phyloP scores from a whole-genome alignment of 2,797 vertebrate species.

The Peromyscus aztecus region DNA sequence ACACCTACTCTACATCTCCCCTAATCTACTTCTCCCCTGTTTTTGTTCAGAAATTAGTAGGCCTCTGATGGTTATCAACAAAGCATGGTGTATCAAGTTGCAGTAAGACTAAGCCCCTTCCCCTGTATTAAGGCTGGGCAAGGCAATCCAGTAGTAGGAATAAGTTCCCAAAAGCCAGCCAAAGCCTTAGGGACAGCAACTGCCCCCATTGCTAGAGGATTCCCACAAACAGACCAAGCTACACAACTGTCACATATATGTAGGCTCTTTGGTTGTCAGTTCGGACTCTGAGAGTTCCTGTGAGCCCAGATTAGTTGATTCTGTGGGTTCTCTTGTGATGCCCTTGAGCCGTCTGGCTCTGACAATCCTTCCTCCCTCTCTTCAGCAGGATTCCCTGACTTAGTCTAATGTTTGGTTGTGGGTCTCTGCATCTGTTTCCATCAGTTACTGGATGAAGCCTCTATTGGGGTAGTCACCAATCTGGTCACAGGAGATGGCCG shows the following conservation, averaged over 20 bases:
- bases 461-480: too few relatives aligned
- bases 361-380: background rate
- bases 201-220: background rate
- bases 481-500: too few relatives aligned
- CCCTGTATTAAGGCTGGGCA: background rate
- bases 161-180: background rate
- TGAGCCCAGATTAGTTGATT: background rate
- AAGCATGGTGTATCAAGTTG: background rate
- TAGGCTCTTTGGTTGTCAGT: background rate
- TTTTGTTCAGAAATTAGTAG: background rate
- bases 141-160: background rate
- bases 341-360: background rate
- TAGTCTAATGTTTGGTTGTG: too few relatives aligned
- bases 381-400: background rate
- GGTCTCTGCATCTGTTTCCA: too few relatives aligned
- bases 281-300: background rate
- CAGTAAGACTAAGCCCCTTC: background rate
- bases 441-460: too few relatives aligned
- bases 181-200: background rate
- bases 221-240: background rate
- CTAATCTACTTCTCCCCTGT: background rate
- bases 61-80: background rate
- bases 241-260: background rate
- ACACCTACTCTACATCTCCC: accelerated
- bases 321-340: background rate